A percentile compares a stretch with the other conserved stretches of the same genome.
phyloP scores from a whole-genome alignment of 1,140 invertebrate species.

The Chelonus insularis region DNA sequence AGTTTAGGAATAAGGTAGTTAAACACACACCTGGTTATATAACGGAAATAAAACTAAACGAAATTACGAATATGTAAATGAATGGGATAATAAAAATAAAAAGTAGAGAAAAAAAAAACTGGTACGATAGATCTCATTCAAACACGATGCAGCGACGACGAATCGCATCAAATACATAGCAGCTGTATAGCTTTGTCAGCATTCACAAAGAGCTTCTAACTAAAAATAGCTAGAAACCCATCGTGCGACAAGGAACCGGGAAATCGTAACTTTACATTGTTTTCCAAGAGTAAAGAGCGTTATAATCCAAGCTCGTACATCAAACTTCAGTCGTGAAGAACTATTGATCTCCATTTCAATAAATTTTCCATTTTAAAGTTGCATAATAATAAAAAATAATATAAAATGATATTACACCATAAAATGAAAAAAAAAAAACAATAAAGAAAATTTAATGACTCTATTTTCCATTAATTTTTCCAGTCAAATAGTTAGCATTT shows the following conservation, averaged over 20 bases:
- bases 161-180: slow-evolving; percentile 22
- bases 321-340: too few species aligned
- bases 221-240: slow-evolving; percentile 12
- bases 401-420: too few species aligned
- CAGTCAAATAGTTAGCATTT: too few species aligned
- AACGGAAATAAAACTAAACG: slow-evolving; percentile 3
- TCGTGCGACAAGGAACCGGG: background rate
- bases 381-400: too few species aligned
- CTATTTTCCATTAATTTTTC: too few species aligned
- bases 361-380: too few species aligned
- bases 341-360: too few species aligned
- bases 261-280: background rate
- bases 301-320: too few species aligned
- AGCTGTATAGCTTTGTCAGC: slow-evolving; percentile 27
- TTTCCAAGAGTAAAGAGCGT: background rate
- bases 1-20: background rate
- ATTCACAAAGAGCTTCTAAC: slow-evolving; percentile 13
- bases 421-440: too few species aligned
- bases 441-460: too few species aligned
- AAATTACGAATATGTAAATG: slow-evolving; percentile 7
- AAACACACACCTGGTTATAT: background rate
- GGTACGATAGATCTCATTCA: background rate
- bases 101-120: background rate
- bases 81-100: background rate
- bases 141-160: background rate